These are phyloP conservation scores for Norana najaformis DNA, from an alignment of 2,888 invertebrate species.

Conservation along the genomic window DNA sequence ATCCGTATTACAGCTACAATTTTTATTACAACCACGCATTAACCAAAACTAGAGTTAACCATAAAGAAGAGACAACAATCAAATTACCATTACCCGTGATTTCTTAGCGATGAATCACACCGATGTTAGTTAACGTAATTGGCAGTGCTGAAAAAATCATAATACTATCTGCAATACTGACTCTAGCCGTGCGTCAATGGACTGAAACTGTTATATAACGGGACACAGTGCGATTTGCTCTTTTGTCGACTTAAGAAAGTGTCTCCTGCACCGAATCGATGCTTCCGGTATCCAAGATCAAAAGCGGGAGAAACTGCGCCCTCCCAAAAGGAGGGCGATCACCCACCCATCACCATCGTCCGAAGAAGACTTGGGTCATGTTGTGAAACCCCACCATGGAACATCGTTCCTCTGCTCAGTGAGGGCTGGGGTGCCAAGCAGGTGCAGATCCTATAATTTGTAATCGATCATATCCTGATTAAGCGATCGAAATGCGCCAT, in stretches of 20 bases:
- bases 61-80: too few species aligned
- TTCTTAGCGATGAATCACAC: too few species aligned
- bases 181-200: too few species aligned
- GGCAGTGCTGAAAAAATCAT: too few species aligned
- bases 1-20: too few species aligned
- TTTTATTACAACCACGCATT: too few species aligned
- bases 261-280: slow-evolving; percentile 5
- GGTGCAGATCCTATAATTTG: background rate
- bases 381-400: background rate
- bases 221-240: background rate
- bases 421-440: background rate
- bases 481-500: background rate
- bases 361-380: background rate
- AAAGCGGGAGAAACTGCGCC: background rate
- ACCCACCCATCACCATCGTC: background rate
- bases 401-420: background rate
- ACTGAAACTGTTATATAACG: background rate
- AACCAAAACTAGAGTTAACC: too few species aligned
- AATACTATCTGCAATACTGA: too few species aligned
- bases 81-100: too few species aligned
- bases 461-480: background rate
- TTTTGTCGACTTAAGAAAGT: background rate
- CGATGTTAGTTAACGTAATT: too few species aligned
- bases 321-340: background rate
- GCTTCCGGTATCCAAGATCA: background rate